Percentiles rank a stretch among this genome's conserved stretches.
Conservation (phyloP, 2,888 invertebrate genomes). For the Labia minor region DNA sequence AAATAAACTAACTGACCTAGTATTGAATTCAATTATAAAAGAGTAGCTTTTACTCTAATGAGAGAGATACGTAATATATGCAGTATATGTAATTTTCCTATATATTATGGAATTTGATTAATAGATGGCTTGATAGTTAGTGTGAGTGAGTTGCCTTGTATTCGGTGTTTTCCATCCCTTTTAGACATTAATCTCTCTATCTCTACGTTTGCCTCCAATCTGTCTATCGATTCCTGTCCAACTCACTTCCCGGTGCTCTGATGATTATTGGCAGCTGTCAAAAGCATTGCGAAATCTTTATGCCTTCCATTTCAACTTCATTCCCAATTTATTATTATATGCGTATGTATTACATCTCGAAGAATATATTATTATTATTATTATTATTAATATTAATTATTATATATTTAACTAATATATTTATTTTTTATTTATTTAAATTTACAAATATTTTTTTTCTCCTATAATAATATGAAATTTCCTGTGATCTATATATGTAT, state of each 20-base stretch:
- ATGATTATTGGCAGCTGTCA: not conserved
- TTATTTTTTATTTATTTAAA: no score
- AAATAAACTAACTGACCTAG: no score
- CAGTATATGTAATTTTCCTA: no score
- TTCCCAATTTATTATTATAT: not conserved
- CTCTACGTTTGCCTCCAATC: not conserved
- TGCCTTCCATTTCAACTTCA: not conserved
- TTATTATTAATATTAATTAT: not conserved
- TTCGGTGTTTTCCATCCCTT: not conserved
- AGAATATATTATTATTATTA: not conserved
- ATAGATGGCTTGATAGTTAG: not conserved
- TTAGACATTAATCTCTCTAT: not conserved
- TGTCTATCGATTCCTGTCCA: constrained; percentile 8
- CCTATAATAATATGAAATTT: no score
- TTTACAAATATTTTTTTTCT: no score
- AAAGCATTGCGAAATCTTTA: not conserved
- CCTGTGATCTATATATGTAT: no score
- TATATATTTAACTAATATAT: no score
- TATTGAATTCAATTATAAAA: no score
- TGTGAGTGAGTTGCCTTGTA: not conserved
- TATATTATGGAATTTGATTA: no score
- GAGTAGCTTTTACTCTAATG: no score
- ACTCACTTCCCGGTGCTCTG: not conserved
- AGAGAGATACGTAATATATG: no score
- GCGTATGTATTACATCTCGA: not conserved